Conservation (phyloP, 2,888 invertebrate genomes). For the Polietes domitor region DNA sequence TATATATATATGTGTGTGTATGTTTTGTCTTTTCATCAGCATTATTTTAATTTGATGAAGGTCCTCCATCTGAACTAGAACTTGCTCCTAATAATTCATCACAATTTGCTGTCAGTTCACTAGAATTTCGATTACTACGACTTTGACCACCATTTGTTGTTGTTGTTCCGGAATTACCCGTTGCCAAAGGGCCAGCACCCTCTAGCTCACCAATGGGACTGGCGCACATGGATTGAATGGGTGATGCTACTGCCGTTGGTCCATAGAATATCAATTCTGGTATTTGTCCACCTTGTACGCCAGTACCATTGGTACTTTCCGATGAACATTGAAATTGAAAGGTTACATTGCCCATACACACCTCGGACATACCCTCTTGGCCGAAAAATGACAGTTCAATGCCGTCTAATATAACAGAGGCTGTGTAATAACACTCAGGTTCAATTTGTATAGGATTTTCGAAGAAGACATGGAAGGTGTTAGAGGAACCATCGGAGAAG, state of each 20-base stretch:
- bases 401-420: conserved; percentile 96
- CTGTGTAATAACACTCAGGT: conserved; percentile 96
- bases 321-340: conserved; percentile 99
- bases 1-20: conserved; percentile 47
- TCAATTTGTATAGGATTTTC: conserved; percentile 92
- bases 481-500: conserved; percentile 97
- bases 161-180: conserved; percentile 32
- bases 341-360: conserved; percentile 94
- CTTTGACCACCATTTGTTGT: conserved; percentile 47
- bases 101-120: conserved; percentile 68
- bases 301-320: conserved; percentile 98
- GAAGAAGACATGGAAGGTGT: conserved; percentile 95
- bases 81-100: conserved; percentile 67
- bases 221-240: conserved; percentile 78
- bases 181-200: conserved; percentile 51
- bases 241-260: conserved; percentile 83
- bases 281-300: conserved; percentile 98
- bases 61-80: conserved; percentile 65
- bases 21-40: conserved; percentile 38
- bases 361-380: conserved; percentile 97
- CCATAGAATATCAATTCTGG: conserved; percentile 98
- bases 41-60: conserved; percentile 59
- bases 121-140: conserved; percentile 65
- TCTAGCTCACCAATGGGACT: conserved; percentile 74
- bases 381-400: conserved; percentile 97